These are phyloP conservation scores for Perca fluviatilis DNA, from an alignment of 2,113 vertebrate species.

Conservation along the genomic window DNA sequence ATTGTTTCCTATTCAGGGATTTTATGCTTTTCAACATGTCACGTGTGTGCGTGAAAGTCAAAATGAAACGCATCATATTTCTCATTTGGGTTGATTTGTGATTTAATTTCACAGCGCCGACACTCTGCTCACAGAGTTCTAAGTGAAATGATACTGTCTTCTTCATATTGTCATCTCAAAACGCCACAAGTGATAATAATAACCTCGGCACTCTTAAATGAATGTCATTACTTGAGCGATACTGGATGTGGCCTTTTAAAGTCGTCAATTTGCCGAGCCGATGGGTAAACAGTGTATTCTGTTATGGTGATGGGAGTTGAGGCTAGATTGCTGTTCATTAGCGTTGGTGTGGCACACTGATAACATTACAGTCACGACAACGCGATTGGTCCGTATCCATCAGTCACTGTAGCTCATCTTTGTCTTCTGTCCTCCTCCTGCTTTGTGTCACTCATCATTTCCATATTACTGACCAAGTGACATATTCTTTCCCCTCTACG, in stretches of 20 bases:
- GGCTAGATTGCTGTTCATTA: conserved; percentile 29
- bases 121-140: conserved; percentile 3
- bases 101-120: conserved; percentile 29
- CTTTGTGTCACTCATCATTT: conserved; percentile 7
- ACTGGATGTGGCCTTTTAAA: conserved; percentile 8
- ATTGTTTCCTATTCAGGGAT: conserved; percentile 9
- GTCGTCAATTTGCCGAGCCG: conserved; percentile 40
- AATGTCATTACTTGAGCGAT: conserved; percentile 17
- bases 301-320: conserved; percentile 21
- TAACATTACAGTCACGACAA: neutral
- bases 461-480: conserved; percentile 26
- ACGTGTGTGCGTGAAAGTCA: conserved; percentile 7
- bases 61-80: conserved; percentile 17
- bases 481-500: conserved; percentile 13
- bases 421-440: conserved; percentile 20
- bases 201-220: neutral
- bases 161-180: conserved; percentile 9
- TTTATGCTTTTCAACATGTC: neutral
- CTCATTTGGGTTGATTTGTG: conserved; percentile 24
- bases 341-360: conserved; percentile 21
- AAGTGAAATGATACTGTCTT: conserved; percentile 22
- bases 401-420: conserved; percentile 18
- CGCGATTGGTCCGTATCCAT: conserved; percentile 31
- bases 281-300: conserved; percentile 15
- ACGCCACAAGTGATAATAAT: neutral